phyloP scores from a whole-genome alignment of 1,140 invertebrate species.

The Trichonephila inaurata region DNA sequence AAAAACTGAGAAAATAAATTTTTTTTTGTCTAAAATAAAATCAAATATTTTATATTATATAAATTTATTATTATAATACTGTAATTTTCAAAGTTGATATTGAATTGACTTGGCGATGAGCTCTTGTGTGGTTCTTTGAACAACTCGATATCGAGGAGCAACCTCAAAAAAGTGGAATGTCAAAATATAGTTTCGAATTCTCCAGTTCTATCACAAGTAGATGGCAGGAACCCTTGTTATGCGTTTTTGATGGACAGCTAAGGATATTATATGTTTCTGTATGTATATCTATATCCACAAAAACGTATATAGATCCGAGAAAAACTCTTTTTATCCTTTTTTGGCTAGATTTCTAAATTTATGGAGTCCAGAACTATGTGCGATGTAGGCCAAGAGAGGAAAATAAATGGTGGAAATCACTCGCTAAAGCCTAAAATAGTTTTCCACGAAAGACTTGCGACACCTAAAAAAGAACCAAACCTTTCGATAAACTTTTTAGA shows the following conservation, averaged over 20 bases:
- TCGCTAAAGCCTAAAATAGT: slow-evolving; percentile 7
- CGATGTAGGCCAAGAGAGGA: neutral
- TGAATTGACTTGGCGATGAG: no score
- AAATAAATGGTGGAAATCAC: slow-evolving; percentile 49
- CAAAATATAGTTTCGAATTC: neutral
- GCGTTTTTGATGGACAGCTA: slow-evolving; percentile 44
- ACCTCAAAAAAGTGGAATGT: neutral
- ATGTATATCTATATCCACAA: slow-evolving; percentile 2
- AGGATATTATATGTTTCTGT: slow-evolving; percentile 44
- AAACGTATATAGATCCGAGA: neutral
- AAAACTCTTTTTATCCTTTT: neutral
- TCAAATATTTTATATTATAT: no score
- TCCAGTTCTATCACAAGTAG: neutral
- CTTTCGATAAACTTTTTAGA: neutral
- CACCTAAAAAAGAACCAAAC: neutral
- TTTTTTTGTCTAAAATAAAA: no score
- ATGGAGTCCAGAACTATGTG: neutral
- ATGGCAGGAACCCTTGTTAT: neutral
- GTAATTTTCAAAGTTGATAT: no score
- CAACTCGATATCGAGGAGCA: neutral
- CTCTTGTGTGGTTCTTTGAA: neutral
- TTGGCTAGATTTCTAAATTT: slow-evolving; percentile 51
- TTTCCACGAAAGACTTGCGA: neutral
- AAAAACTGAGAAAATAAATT: no score
- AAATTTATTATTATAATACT: no score